These are phyloP conservation scores for Brevimyrus niger DNA, from an alignment of 2,113 vertebrate species.

Conservation along the genomic window DNA sequence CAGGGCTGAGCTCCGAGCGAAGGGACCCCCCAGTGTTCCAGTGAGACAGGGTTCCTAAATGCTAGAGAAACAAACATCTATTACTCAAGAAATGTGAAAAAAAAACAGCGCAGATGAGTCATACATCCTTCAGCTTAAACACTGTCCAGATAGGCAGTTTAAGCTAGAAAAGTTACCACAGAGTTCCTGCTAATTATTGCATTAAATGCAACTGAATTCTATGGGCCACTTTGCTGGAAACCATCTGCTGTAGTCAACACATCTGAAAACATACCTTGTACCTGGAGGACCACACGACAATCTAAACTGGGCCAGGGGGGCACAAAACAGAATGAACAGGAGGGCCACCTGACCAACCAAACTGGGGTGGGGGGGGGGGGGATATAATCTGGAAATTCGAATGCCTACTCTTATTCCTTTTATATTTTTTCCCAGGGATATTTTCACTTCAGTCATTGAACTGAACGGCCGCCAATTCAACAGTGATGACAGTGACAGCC, in stretches of 20 bases:
- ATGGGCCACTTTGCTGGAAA: background rate
- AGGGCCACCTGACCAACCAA: too few relatives aligned
- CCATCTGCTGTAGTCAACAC: background rate
- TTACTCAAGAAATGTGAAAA: background rate
- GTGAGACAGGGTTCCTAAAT: background rate
- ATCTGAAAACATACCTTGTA: background rate
- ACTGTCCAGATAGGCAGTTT: background rate
- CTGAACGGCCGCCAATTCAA: background rate
- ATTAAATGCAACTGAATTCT: background rate
- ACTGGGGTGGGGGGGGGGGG: too few relatives aligned
- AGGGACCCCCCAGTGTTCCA: background rate
- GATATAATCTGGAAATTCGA: background rate
- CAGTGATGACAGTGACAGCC: background rate
- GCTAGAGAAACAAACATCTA: background rate
- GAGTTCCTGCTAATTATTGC: background rate
- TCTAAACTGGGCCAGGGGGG: background rate
- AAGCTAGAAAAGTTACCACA: background rate
- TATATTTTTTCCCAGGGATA: background rate
- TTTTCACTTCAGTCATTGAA: background rate
- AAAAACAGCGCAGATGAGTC: background rate
- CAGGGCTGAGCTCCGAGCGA: background rate
- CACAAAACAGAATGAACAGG: background rate
- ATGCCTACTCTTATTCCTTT: background rate
- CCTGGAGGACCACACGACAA: background rate
- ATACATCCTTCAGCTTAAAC: conserved; percentile 6